Evolutionary conservation across 1,140 invertebrate genomes (phyloP).

Genomic region (Bradynema listronoti): DNA sequence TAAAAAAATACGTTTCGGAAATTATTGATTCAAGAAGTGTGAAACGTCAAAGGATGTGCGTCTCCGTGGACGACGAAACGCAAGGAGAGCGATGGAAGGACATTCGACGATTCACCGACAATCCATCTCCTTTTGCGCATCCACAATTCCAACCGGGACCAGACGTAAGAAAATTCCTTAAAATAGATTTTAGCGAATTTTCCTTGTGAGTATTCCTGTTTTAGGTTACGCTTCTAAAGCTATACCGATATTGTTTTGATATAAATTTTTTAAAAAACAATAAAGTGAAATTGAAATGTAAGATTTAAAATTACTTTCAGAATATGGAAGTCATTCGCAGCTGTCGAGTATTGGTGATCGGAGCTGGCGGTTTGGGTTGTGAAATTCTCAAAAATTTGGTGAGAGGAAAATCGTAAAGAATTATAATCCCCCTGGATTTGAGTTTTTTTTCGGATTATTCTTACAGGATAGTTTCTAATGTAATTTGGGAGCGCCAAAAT

Average conservation of each 20-base stretch:
- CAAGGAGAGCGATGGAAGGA: slow-evolving; percentile 37
- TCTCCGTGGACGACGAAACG: slow-evolving; percentile 31
- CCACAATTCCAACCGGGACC: slow-evolving; percentile 37
- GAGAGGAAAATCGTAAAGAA: slow-evolving; percentile 16
- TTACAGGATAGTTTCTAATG: too few relatives aligned
- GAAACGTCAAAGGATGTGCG: too few relatives aligned
- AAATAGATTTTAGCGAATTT: not conserved
- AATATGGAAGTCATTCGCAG: slow-evolving; percentile 75
- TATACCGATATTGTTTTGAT: slow-evolving; percentile 1
- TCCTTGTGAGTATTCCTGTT: not conserved
- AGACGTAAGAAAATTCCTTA: not conserved
- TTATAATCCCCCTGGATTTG: too few relatives aligned
- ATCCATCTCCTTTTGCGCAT: slow-evolving; percentile 38
- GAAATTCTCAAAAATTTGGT: slow-evolving; percentile 85
- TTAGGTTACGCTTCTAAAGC: slow-evolving; percentile 12
- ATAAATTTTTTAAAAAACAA: too few relatives aligned
- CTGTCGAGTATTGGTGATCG: slow-evolving; percentile 76
- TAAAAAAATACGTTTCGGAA: too few relatives aligned
- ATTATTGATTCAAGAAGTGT: too few relatives aligned
- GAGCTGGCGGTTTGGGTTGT: slow-evolving; percentile 93
- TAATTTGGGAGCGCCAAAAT: too few relatives aligned
- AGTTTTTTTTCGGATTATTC: too few relatives aligned
- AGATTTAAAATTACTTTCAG: too few relatives aligned
- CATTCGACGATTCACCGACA: slow-evolving; percentile 43
- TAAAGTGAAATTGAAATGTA: too few relatives aligned